A percentile compares a stretch with the other conserved stretches of the same genome.
Conservation (phyloP, 1,140 invertebrate species). For the Scylla paramamosain region DNA sequence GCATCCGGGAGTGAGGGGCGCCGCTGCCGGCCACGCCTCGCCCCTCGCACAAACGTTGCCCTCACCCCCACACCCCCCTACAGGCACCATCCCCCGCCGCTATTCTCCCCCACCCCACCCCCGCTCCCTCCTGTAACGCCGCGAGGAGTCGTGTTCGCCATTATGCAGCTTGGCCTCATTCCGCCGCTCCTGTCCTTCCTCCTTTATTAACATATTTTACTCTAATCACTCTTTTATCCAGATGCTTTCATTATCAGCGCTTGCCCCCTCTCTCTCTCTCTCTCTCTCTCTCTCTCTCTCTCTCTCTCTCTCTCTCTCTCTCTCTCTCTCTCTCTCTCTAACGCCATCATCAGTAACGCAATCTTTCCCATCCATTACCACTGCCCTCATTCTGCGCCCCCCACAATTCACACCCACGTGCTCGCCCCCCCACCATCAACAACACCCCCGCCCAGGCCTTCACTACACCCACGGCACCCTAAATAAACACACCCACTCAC, state of each 20-base stretch:
- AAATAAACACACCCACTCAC: neutral
- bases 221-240: neutral
- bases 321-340: conserved; percentile 47
- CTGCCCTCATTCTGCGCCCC: neutral
- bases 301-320: conserved; percentile 53
- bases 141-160: neutral
- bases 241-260: neutral
- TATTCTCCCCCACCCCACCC: neutral
- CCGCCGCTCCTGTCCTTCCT: neutral
- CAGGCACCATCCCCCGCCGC: neutral
- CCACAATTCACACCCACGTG: neutral
- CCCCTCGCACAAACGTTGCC: conserved; percentile 60
- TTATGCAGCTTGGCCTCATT: neutral
- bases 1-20: conserved; percentile 61
- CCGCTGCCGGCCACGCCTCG: conserved; percentile 46
- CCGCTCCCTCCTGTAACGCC: neutral
- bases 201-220: neutral
- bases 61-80: neutral
- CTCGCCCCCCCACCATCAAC: neutral
- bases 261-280: neutral
- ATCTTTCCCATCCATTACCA: neutral
- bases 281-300: conserved; percentile 49
- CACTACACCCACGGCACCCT: neutral
- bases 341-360: neutral
- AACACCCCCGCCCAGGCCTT: neutral